phyloP scores from a whole-genome alignment of 2,888 invertebrate species.

The Gerris lacustris region DNA sequence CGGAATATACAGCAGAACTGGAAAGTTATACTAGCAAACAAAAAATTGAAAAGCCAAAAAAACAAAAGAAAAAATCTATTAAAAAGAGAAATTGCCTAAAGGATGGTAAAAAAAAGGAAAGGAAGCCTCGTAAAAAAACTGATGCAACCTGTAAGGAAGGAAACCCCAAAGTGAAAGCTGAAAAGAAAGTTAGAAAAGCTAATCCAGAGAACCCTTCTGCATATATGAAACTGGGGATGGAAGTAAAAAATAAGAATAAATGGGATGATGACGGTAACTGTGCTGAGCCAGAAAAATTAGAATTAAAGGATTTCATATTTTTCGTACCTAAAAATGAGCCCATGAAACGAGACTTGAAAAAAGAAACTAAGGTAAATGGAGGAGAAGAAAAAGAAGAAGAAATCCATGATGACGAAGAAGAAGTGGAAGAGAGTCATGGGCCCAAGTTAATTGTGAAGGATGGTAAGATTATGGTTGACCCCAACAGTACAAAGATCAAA shows the following conservation, averaged over 20 bases:
- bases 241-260: background rate
- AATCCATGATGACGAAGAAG: background rate
- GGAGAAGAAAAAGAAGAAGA: background rate
- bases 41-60: too few species aligned
- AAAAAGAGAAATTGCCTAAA: background rate
- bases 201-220: background rate
- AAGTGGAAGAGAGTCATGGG: background rate
- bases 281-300: background rate
- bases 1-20: background rate
- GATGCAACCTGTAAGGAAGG: background rate
- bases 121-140: background rate
- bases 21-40: background rate
- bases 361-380: background rate
- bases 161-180: background rate
- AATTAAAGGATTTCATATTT: slow-evolving; percentile 6
- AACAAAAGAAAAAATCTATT: background rate
- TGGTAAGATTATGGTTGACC: slow-evolving; percentile 4
- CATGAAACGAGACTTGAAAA: background rate
- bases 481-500: slow-evolving; percentile 2
- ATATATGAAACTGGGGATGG: background rate
- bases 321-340: background rate
- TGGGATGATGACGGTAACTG: background rate
- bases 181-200: background rate
- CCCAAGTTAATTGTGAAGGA: slow-evolving; percentile 8
- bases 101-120: background rate